Conservation (phyloP, 1,140 invertebrate species). For the Drosophila mojavensis region DNA sequence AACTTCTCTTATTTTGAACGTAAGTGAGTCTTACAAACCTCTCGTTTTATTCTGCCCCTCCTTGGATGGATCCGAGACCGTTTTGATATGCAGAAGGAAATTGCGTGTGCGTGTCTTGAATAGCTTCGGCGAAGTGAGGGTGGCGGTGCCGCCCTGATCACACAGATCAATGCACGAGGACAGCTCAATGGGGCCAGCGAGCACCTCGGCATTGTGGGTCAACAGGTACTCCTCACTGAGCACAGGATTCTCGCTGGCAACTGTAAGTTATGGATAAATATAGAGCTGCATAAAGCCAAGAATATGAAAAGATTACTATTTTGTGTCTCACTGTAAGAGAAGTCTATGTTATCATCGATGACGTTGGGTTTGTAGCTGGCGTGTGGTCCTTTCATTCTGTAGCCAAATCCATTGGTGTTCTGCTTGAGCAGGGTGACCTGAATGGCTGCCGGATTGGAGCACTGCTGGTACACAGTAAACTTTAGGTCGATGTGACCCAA, state of each 20-base stretch:
- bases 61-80: slow-evolving; percentile 88
- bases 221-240: slow-evolving; percentile 92
- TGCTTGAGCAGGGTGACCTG: slow-evolving; percentile 94
- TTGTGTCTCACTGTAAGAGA: slow-evolving; percentile 82
- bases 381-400: slow-evolving; percentile 83
- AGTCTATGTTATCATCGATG: slow-evolving; percentile 87
- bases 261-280: slow-evolving; percentile 41
- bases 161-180: slow-evolving; percentile 92
- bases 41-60: slow-evolving; percentile 85
- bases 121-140: slow-evolving; percentile 93
- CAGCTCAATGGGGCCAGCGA: slow-evolving; percentile 94
- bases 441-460: slow-evolving; percentile 86
- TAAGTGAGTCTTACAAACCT: slow-evolving; percentile 81
- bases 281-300: background rate
- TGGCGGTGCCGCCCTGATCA: slow-evolving; percentile 92
- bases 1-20: background rate
- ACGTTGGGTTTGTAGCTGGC: slow-evolving; percentile 71
- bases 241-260: slow-evolving; percentile 89
- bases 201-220: slow-evolving; percentile 93
- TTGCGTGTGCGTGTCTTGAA: slow-evolving; percentile 91
- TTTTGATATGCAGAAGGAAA: slow-evolving; percentile 93
- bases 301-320: background rate
- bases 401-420: slow-evolving; percentile 90
- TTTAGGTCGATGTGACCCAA: slow-evolving; percentile 95
- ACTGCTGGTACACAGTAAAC: slow-evolving; percentile 91